Evolutionary conservation across 1,140 invertebrate species (phyloP).

Genomic region (Pinna nobilis): DNA sequence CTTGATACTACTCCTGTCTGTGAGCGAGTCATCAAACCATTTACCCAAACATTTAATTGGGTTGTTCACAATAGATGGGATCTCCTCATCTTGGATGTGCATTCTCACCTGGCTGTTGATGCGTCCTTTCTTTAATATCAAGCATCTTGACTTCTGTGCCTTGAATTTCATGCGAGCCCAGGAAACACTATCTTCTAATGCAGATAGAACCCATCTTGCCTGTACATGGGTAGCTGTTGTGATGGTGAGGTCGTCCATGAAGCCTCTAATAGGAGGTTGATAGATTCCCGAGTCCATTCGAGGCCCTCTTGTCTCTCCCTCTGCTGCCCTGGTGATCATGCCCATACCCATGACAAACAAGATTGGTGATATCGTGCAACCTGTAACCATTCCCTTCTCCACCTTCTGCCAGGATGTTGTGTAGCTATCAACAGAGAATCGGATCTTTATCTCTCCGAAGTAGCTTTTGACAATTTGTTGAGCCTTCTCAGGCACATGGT

Average conservation of each 20-base stretch:
- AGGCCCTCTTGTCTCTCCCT: neutral
- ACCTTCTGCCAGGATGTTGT: too few relatives aligned
- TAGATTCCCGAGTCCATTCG: neutral
- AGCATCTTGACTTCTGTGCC: neutral
- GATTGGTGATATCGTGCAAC: neutral
- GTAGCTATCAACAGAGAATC: too few relatives aligned
- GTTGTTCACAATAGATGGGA: neutral
- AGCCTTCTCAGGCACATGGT: neutral
- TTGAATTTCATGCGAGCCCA: neutral
- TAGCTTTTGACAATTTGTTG: neutral
- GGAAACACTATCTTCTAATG: slow-evolving; percentile 19
- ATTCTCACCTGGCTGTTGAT: neutral
- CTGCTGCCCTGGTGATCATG: too few relatives aligned
- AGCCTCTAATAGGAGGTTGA: slow-evolving; percentile 21
- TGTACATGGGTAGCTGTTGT: slow-evolving; percentile 26
- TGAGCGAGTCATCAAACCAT: neutral
- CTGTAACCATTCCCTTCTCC: too few relatives aligned
- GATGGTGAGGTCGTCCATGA: neutral
- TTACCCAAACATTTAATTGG: neutral
- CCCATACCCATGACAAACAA: too few relatives aligned
- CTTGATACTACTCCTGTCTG: neutral
- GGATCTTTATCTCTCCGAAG: too few relatives aligned
- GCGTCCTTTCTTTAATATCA: neutral
- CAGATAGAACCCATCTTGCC: slow-evolving; percentile 39
- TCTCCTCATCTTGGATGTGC: slow-evolving; percentile 16